Evolutionary conservation across 2,797 vertebrate species (phyloP), one percentile per base, ranked within the genome.

Genomic region (Chrosomus eos): DNA sequence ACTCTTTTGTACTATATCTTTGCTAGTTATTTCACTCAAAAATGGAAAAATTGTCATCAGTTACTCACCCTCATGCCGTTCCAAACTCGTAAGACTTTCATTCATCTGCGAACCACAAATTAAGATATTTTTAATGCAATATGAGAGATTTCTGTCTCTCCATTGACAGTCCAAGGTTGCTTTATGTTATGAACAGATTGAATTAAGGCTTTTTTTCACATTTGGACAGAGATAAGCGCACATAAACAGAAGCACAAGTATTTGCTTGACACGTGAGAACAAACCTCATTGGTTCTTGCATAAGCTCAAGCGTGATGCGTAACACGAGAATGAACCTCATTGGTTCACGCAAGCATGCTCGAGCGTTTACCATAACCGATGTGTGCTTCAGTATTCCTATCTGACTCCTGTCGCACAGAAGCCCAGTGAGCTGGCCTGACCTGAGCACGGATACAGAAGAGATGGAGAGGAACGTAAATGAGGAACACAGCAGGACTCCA

Each of bases 391-490:
- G 14, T 26, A 68, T 81, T 58, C 23, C 33, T 55, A 66, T 38
- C 13, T 53, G 58, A 79, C 79, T 67, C 31, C 64, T 55, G 33
- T 71, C 7, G 19, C 66, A 55, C 45, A 21, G 64, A 71, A 53
- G 11, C 67, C 43, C 21, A 48, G 23, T 40, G 38, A 64, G 40
- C 38, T 36, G 53, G 58, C 40, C 21, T 38, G 51, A 85, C 36
- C 7, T 48, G 31, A 31, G 36, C 55, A 80, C 2, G 19, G 38
- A 58, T 18, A 45, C 28, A 80, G 74, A 66, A 45, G 23, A 72
- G 74, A 62, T 21, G 43, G 55, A 79, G 75, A 70, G 28, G 53
- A 75, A 76, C 53, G 55, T 70, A 83, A 55, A 80, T 74, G 62
- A 76, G 60, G 62, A 74, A 81, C 53, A 80, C 58, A 66, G 77